These are phyloP conservation scores for Cynodonichthys magdalenae DNA, from an alignment of 2,797 vertebrate species.

Conservation along the genomic window DNA sequence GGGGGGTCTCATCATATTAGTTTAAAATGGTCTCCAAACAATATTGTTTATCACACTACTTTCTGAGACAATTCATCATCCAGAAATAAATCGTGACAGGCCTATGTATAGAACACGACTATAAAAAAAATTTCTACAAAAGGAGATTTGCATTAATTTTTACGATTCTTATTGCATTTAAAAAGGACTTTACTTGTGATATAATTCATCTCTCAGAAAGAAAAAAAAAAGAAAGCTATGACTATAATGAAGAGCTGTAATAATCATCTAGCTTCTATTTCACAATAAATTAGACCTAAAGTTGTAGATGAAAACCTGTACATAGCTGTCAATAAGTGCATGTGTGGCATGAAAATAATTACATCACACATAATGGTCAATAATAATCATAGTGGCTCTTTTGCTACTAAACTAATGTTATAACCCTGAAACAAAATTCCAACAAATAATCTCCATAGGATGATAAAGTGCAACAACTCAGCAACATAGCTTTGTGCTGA, in stretches of 20 bases:
- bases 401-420: not conserved
- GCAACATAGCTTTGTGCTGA: not conserved
- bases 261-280: constrained; percentile 21
- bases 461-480: no score
- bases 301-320: not conserved
- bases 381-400: not conserved
- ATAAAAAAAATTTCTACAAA: no score
- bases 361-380: no score
- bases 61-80: no score
- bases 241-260: constrained; percentile 1
- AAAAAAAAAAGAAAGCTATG: constrained; percentile 12
- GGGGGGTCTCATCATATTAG: no score
- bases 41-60: no score
- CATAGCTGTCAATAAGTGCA: not conserved
- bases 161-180: not conserved
- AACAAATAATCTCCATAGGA: not conserved
- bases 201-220: not conserved
- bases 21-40: no score
- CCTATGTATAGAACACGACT: no score
- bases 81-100: no score
- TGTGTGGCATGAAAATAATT: not conserved
- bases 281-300: not conserved
- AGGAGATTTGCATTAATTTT: not conserved
- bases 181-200: not conserved
- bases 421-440: constrained; percentile 6